Base-by-base conservation (phyloP, 1,140 invertebrate genomes). In the Drosophila aff. region DNA sequence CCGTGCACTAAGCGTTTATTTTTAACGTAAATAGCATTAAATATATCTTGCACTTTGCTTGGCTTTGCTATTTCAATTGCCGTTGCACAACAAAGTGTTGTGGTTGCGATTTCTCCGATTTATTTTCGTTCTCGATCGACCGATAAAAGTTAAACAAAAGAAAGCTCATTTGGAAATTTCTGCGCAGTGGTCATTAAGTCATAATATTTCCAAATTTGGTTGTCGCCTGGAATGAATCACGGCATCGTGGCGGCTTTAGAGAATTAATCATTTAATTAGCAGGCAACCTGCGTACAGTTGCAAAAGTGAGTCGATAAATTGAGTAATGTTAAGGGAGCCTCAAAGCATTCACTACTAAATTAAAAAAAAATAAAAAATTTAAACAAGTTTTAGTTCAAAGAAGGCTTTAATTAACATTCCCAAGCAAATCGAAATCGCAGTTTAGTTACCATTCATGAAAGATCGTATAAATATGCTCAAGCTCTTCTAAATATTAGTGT, bases 21-120 rank as follows among this genome's bases (percentile, higher is more conserved):
- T 87, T 84, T 73, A 90, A 76, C 57, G 76, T 41, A 72, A 68
- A 79, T 79, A 69, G 73, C 85, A 89, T 89, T 84, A 72, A 78
- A 89, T 81, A 83, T 81, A 78, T 55, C 74, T 74, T 78, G 78
- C 81, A 76, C 65, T 87, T 83, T 84, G 83, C 85, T 83, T 64
- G 63, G 76, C 57, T 79, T 65, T 49, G 81, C 84, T 75, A 84
- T 85, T 85, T 75, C 49, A 47, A 33, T 75, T 55, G 50, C 26
- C 67, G 75, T 81, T 85, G 81, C 76, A 82, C 71, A 83, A 79
- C 57, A 57, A 53, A 33, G 75, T 61, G 68, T 55, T 58, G 63
- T 33, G 31, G 46, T 38, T 36, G 28, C 36, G 23, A 41, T 43
- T 64, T 26, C 38, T 38, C 3, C 7, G 16, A 28, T 43, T 69